Evolutionary conservation across 2,113 vertebrate species (phyloP).

Genomic region (Phylloscopus whistleri): DNA sequence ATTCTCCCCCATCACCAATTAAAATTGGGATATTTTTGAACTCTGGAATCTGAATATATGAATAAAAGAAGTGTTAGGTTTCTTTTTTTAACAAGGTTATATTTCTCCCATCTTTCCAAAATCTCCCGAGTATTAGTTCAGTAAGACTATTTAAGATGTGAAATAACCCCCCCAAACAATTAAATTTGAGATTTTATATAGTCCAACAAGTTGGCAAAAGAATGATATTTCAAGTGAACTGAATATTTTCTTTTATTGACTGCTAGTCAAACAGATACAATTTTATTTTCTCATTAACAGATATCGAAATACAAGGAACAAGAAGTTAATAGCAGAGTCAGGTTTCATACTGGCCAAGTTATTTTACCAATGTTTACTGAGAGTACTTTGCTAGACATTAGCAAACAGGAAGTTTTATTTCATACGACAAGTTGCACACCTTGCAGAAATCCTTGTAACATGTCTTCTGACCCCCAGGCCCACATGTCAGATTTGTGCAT

Average conservation of each 20-base stretch:
- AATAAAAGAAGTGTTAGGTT: not conserved
- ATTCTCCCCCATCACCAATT: not conserved
- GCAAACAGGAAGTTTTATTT: not conserved
- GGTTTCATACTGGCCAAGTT: not conserved
- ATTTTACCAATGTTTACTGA: not conserved
- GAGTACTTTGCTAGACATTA: not conserved
- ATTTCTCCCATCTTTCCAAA: not conserved
- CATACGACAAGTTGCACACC: not conserved
- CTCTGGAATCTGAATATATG: not conserved
- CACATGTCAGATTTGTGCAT: not conserved
- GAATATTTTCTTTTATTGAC: not conserved
- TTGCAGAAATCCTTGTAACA: constrained; percentile 14
- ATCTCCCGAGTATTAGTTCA: not conserved
- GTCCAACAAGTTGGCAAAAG: not conserved
- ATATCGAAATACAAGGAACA: not conserved
- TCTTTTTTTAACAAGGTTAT: not conserved
- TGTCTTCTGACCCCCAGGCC: not conserved
- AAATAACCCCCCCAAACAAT: not conserved
- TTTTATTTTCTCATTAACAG: not conserved
- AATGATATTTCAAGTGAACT: not conserved
- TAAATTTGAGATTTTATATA: not conserved
- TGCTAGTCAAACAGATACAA: not conserved
- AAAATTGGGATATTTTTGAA: not conserved
- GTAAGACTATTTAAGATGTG: not conserved
- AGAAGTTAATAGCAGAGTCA: not conserved